These are phyloP conservation scores for Pyrgilauda ruficollis DNA, from an alignment of 2,113 vertebrate genomes.

Conservation along the genomic window DNA sequence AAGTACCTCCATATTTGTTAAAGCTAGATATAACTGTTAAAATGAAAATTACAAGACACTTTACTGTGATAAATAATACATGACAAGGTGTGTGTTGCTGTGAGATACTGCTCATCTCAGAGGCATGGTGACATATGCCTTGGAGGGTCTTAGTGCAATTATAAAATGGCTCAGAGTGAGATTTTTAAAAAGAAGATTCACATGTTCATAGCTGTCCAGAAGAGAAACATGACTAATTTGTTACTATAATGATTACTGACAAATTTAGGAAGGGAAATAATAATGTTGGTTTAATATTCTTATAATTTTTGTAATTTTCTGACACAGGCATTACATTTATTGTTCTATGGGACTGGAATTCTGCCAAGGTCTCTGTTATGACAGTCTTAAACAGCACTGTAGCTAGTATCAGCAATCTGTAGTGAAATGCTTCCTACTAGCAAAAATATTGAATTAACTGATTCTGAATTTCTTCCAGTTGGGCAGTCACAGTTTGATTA, in stretches of 20 bases:
- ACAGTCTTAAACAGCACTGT: not conserved
- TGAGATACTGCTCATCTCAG: not conserved
- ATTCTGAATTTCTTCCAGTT: not conserved
- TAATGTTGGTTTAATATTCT: not conserved
- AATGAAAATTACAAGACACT: constrained; percentile 49
- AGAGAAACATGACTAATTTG: constrained; percentile 18
- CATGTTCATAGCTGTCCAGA: not conserved
- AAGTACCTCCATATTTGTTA: not conserved
- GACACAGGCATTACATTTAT: not conserved
- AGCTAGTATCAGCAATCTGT: constrained; percentile 9
- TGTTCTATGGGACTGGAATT: constrained; percentile 15
- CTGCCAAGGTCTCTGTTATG: constrained; percentile 38
- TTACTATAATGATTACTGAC: constrained; percentile 6
- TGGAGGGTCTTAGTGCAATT: constrained; percentile 10
- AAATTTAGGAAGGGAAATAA: not conserved
- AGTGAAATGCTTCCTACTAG: constrained; percentile 36
- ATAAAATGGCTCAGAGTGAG: constrained; percentile 22
- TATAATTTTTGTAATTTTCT: not conserved
- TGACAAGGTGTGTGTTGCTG: constrained; percentile 37
- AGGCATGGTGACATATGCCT: not conserved
- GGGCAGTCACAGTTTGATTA: not conserved
- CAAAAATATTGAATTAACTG: constrained; percentile 6
- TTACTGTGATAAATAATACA: constrained; percentile 48
- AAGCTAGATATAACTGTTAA: constrained; percentile 17
- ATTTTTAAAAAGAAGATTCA: constrained; percentile 9